phyloP scores from a whole-genome alignment of 30 jellyfish, hydroid and myxozoan genomes.

The Chrysaora quinquecirrha region DNA sequence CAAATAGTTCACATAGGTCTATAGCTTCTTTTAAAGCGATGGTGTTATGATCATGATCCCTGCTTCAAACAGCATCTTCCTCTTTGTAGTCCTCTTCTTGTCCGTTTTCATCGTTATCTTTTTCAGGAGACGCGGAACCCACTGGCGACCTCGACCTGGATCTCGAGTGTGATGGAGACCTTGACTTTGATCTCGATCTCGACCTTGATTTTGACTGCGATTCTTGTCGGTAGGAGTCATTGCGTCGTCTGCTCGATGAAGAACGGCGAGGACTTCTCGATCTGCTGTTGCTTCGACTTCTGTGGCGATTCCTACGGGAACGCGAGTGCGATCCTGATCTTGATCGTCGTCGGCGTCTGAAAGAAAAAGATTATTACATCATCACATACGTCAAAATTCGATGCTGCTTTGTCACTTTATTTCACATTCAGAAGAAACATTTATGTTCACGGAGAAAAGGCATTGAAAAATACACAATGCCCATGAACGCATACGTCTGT shows the following conservation, averaged over 20 bases:
- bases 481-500: no score
- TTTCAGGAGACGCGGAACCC: conserved; percentile 57
- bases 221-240: conserved; percentile 47
- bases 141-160: conserved; percentile 74
- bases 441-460: no score
- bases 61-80: conserved; percentile 21
- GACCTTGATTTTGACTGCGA: conserved; percentile 81
- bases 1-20: no score
- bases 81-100: conserved; percentile 48
- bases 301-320: conserved; percentile 58
- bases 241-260: conserved; percentile 66
- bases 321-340: conserved; percentile 81
- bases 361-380: no score
- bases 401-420: no score
- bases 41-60: no score
- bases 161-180: conserved; percentile 58
- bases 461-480: no score
- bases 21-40: no score
- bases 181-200: conserved; percentile 27
- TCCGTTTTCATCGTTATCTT: conserved; percentile 61
- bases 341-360: conserved; percentile 83
- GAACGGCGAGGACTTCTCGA: conserved; percentile 37
- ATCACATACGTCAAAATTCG: no score
- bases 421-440: no score
- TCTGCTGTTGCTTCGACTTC: conserved; percentile 60